Evolutionary conservation across 2,797 vertebrate species (phyloP).

Genomic region (Borostomias antarcticus): DNA sequence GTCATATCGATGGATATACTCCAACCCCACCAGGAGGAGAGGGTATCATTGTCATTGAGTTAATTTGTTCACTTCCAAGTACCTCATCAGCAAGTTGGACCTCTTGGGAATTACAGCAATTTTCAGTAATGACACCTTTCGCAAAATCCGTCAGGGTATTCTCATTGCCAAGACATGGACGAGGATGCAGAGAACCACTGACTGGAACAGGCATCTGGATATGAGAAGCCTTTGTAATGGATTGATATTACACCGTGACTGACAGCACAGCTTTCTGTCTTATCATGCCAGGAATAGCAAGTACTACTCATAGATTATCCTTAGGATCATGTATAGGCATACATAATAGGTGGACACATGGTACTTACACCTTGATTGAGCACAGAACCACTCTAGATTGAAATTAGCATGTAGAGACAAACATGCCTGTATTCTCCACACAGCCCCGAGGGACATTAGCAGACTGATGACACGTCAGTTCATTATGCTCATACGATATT

Average conservation of each 20-base stretch:
- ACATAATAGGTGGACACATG: neutral
- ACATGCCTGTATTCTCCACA: conserved; percentile 22
- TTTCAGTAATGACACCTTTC: conserved; percentile 54
- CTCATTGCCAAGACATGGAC: conserved; percentile 34
- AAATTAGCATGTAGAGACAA: conserved; percentile 17
- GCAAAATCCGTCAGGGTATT: conserved; percentile 26
- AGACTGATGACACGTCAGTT: conserved; percentile 60
- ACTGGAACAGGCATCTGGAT: conserved; percentile 27
- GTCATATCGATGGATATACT: conserved; percentile 46
- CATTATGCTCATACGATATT: conserved; percentile 51
- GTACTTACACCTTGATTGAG: neutral
- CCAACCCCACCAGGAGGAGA: conserved; percentile 27
- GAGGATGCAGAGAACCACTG: conserved; percentile 48
- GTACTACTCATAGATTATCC: neutral
- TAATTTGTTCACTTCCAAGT: conserved; percentile 25
- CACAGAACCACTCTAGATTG: neutral
- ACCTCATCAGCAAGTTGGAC: conserved; percentile 56
- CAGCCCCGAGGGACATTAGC: conserved; percentile 45
- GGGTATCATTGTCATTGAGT: conserved; percentile 47
- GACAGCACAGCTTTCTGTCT: conserved; percentile 24
- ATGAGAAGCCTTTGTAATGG: conserved; percentile 18
- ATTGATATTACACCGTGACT: conserved; percentile 18
- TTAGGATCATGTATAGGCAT: neutral
- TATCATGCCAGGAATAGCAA: neutral
- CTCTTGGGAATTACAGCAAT: conserved; percentile 43